A percentile compares a stretch with the other conserved stretches of the same genome.
phyloP scores from a whole-genome alignment of 2,797 vertebrate genomes.

The Arrhamphus sclerolepis region DNA sequence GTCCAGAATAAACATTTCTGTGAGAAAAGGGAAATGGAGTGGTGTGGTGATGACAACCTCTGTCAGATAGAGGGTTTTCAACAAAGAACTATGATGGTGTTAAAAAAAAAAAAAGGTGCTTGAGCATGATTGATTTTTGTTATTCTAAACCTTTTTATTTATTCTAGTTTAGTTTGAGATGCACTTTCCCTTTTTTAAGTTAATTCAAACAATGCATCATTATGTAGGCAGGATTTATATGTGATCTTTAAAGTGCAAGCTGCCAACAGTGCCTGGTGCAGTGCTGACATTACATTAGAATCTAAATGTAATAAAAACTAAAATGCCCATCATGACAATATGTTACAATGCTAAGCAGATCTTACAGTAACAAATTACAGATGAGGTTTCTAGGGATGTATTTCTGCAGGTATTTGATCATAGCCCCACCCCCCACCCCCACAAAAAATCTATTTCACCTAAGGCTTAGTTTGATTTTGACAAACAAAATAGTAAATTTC shows the following conservation, averaged over 20 bases:
- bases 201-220: too few species aligned
- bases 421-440: too few species aligned
- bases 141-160: too few species aligned
- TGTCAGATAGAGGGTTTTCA: too few species aligned
- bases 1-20: slow-evolving; percentile 16
- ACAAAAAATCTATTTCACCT: neutral
- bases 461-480: neutral
- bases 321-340: slow-evolving; percentile 5
- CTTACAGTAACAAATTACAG: slow-evolving; percentile 7
- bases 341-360: slow-evolving; percentile 5
- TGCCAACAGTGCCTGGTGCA: slow-evolving; percentile 19
- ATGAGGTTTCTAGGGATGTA: neutral
- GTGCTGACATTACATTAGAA: slow-evolving; percentile 14
- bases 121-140: too few species aligned
- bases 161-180: neutral
- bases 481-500: neutral
- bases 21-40: neutral
- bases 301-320: slow-evolving; percentile 7
- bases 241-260: slow-evolving; percentile 3
- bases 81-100: neutral
- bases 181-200: neutral
- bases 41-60: neutral
- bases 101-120: neutral
- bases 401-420: neutral
- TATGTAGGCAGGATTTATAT: too few species aligned